phyloP scores from a whole-genome alignment of 1,140 invertebrate species.

The Drosophila ercepeae region DNA sequence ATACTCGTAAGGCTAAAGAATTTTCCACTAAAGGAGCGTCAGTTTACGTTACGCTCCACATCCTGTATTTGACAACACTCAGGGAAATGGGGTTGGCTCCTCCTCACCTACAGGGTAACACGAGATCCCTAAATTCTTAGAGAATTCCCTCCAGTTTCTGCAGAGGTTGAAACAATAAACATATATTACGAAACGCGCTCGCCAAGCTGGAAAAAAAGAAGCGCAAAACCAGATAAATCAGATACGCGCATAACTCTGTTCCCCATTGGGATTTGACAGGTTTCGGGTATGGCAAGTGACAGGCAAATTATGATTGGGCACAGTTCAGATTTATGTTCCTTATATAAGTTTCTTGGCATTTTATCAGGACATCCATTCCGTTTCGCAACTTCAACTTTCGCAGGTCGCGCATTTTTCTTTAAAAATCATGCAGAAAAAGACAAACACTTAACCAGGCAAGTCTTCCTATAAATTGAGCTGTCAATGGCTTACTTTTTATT shows the following conservation, averaged over 20 bases:
- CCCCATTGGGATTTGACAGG: slow-evolving; percentile 4
- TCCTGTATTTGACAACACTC: slow-evolving; percentile 30
- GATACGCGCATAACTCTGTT: slow-evolving; percentile 21
- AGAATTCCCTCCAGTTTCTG: background rate
- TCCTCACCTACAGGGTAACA: slow-evolving; percentile 1
- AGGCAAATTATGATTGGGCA: slow-evolving; percentile 21
- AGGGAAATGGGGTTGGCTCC: slow-evolving; percentile 1
- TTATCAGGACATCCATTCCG: background rate
- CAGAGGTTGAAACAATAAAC: slow-evolving; percentile 2
- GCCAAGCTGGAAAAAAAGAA: background rate
- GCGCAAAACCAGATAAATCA: slow-evolving; percentile 16
- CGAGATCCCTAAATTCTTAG: background rate
- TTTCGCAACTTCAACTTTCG: background rate
- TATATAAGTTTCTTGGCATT: slow-evolving; percentile 11
- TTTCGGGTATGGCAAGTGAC: slow-evolving; percentile 29
- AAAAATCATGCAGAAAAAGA: background rate
- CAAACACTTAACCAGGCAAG: background rate
- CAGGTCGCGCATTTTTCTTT: background rate
- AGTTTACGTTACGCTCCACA: slow-evolving; percentile 9
- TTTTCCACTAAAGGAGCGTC: slow-evolving; percentile 20
- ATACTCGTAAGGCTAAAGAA: background rate
- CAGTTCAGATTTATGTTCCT: slow-evolving; percentile 35
- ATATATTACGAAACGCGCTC: slow-evolving; percentile 4
- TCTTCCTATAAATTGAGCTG: background rate
- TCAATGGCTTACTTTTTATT: slow-evolving; percentile 5